Evolutionary conservation across 1,140 invertebrate species (phyloP), one percentile per base, ranked within the genome.

Genomic region (Heliconius hewitsoni): DNA sequence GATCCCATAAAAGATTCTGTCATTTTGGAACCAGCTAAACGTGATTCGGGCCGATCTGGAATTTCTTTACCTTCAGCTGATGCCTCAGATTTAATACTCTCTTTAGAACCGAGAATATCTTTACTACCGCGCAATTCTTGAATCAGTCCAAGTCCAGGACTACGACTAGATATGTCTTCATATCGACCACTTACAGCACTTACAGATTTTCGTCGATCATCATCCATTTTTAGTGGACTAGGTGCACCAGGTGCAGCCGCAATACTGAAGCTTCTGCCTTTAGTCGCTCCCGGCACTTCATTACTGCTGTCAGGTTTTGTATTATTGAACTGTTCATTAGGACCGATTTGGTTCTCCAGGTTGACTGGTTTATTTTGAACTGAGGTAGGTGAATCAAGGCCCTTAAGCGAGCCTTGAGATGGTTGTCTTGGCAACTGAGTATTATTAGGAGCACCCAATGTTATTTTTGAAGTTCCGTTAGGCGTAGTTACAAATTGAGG

Each of bases 211-310:
- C 95, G 87, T 23, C 94, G 85, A 79, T 95, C 95, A 80, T 94
- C 94, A 74, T 95, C 94, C 76, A 86, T 82, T 87, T 92, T 91
- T 52, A 94, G 87, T 71, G 92, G 91, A 73, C 91, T 93, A 46
- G 90, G 90, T 75, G 91, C 84, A n/a, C 92, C 93, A 37, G 93
- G 90, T 71, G 94, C 93, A 57, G 93, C 95, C 73, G 94, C 91
- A 84, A 95, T 95, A 77, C 95, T 95, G 78, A 86, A 95, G 81
- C 95, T 95, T 86, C 95, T 91, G 34, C 90, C 93, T 88, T 95
- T 95, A 39, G 87, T 80, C 75, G 86, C 81, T 78, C 89, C 88
- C 27, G 90, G 83, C 66, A 88, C 85, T 76, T 93, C 92, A 83
- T 86, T 84, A 73, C 82, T 88, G 85, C 87, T 88, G 78, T 94